A percentile compares a stretch with the other conserved stretches of the same genome.
Evolutionary conservation across 2,797 vertebrate species (phyloP).

Genomic region (Sorex maritimensis): DNA sequence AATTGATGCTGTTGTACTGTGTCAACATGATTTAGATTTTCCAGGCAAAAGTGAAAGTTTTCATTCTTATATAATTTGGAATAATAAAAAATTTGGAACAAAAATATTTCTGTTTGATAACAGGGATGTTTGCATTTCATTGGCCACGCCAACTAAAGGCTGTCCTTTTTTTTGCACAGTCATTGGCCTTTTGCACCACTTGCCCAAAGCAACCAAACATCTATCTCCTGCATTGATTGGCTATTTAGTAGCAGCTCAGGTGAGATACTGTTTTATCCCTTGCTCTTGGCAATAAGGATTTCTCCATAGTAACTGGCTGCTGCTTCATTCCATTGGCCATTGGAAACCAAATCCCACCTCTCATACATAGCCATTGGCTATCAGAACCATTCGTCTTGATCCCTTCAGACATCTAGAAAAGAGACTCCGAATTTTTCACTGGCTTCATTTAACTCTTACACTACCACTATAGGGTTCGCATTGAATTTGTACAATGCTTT

Average conservation of each 20-base stretch:
- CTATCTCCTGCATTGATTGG: slow-evolving; percentile 56
- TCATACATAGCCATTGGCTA: slow-evolving; percentile 48
- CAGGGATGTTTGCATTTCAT: slow-evolving; percentile 23
- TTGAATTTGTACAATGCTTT: too few species aligned
- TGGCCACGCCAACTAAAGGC: slow-evolving; percentile 36
- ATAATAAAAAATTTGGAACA: neutral
- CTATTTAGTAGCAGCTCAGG: slow-evolving; percentile 20
- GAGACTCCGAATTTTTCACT: slow-evolving; percentile 27
- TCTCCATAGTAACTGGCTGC: slow-evolving; percentile 61
- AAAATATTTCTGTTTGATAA: slow-evolving; percentile 50
- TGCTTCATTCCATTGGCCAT: slow-evolving; percentile 59
- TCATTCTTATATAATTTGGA: slow-evolving; percentile 34
- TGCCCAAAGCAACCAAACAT: slow-evolving; percentile 21
- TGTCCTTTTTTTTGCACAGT: neutral
- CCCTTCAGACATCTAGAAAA: neutral
- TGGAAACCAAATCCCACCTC: slow-evolving; percentile 53
- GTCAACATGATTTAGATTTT: slow-evolving; percentile 51
- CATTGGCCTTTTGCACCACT: neutral
- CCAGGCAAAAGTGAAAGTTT: slow-evolving; percentile 30
- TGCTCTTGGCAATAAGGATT: slow-evolving; percentile 43
- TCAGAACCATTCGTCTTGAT: neutral
- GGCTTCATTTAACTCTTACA: slow-evolving; percentile 50
- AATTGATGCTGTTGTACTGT: slow-evolving; percentile 35
- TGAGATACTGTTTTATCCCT: neutral
- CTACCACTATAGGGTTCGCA: neutral